Evolutionary conservation across 2,113 vertebrate genomes (phyloP).

Genomic region (Gulo gulo): DNA sequence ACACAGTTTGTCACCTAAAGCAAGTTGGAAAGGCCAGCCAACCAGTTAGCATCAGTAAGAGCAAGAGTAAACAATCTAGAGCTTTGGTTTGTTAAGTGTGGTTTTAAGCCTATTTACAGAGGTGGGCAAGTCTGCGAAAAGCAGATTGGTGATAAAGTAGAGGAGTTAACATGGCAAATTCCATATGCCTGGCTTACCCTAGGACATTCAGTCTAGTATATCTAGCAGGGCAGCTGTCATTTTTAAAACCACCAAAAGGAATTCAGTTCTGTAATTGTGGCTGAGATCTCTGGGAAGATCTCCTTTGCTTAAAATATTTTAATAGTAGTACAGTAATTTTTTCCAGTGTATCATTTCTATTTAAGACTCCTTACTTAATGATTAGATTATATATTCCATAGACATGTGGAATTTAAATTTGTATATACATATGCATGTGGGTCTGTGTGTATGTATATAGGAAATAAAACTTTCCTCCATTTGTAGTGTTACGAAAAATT

Average conservation of each 20-base stretch:
- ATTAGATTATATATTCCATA: neutral
- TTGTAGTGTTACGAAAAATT: neutral
- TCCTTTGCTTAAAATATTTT: neutral
- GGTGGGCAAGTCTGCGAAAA: neutral
- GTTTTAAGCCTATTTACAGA: neutral
- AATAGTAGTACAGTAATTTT: neutral
- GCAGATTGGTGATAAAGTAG: neutral
- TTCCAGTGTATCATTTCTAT: neutral
- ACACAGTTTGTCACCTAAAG: neutral
- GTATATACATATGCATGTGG: neutral
- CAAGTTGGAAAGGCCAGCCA: neutral
- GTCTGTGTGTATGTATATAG: neutral
- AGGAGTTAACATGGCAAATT: neutral
- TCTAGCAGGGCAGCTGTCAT: neutral
- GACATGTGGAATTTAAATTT: neutral
- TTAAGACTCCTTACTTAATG: neutral
- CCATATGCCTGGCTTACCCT: fast-evolving
- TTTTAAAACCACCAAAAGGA: neutral
- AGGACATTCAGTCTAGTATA: neutral
- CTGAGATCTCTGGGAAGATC: neutral
- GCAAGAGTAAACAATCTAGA: neutral
- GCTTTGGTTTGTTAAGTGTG: neutral
- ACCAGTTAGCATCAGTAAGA: neutral
- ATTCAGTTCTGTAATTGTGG: neutral
- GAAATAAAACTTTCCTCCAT: neutral